Evolutionary conservation across 2,888 invertebrate genomes (phyloP), one percentile per base, ranked within the genome.

Genomic region (Quadroppia sp.): DNA sequence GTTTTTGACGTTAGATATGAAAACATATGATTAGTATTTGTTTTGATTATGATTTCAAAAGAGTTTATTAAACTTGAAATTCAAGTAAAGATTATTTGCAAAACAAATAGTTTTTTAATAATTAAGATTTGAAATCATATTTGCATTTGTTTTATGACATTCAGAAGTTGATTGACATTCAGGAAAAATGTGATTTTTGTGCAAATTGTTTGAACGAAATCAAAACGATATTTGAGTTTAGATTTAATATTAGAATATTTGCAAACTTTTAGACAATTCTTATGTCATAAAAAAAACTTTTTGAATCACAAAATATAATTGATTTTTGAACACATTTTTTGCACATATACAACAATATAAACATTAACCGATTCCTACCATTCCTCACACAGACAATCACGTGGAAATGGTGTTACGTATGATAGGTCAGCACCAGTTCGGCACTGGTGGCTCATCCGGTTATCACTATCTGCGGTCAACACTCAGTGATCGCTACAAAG

Each of bases 331-430:
- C n/a, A n/a, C n/a, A n/a, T n/a, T n/a, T n/a, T n/a, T n/a, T n/a
- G n/a, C n/a, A n/a, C n/a, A n/a, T n/a, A n/a, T n/a, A n/a, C n/a
- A n/a, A n/a, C n/a, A n/a, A n/a, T n/a, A n/a, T n/a, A n/a, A n/a
- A n/a, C n/a, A n/a, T n/a, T n/a, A n/a, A n/a, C n/a, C n/a, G n/a
- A n/a, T n/a, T n/a, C n/a, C n/a, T n/a, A n/a, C n/a, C n/a, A n/a
- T n/a, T n/a, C n/a, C 11, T 45, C 2, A 11, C 15, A 15, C 82
- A 98, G 98, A 97, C 83, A 98, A 97, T 83, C 99, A 99, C 83
- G 93, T 98, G 59, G 89, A 96, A 80, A 91, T 99, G 90, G 99
- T 99, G 30, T 97, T 98, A 83, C 87, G 98, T 79, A 99, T 99
- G 97, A 92, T 99, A 79, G 99, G 99, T 0, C 93, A 94, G 0